Base-by-base conservation (phyloP, 2,797 vertebrate species). In the Craterocephalus amniculus region DNA sequence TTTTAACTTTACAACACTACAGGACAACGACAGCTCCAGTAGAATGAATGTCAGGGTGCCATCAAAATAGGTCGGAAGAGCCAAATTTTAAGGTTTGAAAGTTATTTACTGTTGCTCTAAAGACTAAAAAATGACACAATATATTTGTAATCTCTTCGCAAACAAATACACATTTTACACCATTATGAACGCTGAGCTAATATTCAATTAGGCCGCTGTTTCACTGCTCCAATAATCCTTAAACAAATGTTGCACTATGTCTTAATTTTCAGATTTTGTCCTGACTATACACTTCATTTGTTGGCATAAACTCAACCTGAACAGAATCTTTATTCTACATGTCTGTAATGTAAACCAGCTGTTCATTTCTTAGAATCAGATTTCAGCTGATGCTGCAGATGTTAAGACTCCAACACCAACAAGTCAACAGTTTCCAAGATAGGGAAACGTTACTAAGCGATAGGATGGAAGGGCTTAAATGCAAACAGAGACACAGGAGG, bases 341-440 rank as follows among this genome's bases (percentile, higher is more conserved):
- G 14, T 71, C 20, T 29, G 35, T 59, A 49, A 78, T 68, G 36
- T 0, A 73, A 71, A 74, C 43, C 70, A 67, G 65, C 32, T 31
- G 55, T 38, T 11, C 24, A 45, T 55, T 70, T 86, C 35, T 56
- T 67, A 14, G n/a, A 70, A 61, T 38, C 13, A 6, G 10, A 36
- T 57, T 36, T 70, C 13, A 20, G 35, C 43, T 51, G 67, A 72
- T 1, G 13, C 29, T 45, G 12, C 12, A 65, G 64, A 49, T 67
- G 55, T 45, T 55, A 63, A 20, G 13, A 40, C 26, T 74, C 55
- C 49, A 57, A 75, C 62, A 60, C n/a, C 24, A 66, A 61, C 48
- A 12, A n/a, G 48, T 67, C 43, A 52, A 38, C 36, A 29, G 70
- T n/a, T 32, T 11, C 24, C 0, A n/a, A 55, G 22, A 74, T 0